Evolutionary conservation across 2,113 vertebrate species (phyloP).

Genomic region (Lipophrys pholis): DNA sequence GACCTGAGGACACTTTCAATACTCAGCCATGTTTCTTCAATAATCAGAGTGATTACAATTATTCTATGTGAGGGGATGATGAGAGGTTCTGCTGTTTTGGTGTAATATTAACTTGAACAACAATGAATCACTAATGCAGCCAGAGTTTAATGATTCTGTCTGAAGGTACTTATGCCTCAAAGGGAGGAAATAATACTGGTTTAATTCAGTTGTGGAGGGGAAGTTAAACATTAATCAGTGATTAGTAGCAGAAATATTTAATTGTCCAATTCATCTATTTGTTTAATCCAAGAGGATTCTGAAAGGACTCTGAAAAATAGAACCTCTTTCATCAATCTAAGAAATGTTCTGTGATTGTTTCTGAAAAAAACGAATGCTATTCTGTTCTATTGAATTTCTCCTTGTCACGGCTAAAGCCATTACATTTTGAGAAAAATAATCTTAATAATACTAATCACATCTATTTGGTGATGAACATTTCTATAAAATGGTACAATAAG

Average conservation of each 20-base stretch:
- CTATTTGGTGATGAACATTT: too few relatives aligned
- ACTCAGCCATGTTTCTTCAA: slow-evolving; percentile 25
- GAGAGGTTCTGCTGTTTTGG: slow-evolving; percentile 37
- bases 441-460: too few relatives aligned
- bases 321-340: too few relatives aligned
- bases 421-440: too few relatives aligned
- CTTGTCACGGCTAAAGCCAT: too few relatives aligned
- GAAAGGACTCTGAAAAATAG: neutral
- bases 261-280: slow-evolving; percentile 1
- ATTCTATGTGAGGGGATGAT: slow-evolving; percentile 25
- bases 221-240: slow-evolving; percentile 11
- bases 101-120: slow-evolving; percentile 10
- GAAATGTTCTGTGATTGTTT: too few relatives aligned
- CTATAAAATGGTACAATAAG: too few relatives aligned
- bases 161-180: slow-evolving; percentile 15
- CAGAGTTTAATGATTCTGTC: neutral
- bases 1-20: slow-evolving; percentile 32
- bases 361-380: too few relatives aligned
- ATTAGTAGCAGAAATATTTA: slow-evolving; percentile 7
- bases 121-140: slow-evolving; percentile 28
- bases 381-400: too few relatives aligned
- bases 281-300: neutral
- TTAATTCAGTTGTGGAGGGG: neutral
- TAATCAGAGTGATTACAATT: slow-evolving; percentile 51
- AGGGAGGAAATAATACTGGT: neutral